Conservation (phyloP, 1,140 invertebrate species). For the Onthophagus taurus region DNA sequence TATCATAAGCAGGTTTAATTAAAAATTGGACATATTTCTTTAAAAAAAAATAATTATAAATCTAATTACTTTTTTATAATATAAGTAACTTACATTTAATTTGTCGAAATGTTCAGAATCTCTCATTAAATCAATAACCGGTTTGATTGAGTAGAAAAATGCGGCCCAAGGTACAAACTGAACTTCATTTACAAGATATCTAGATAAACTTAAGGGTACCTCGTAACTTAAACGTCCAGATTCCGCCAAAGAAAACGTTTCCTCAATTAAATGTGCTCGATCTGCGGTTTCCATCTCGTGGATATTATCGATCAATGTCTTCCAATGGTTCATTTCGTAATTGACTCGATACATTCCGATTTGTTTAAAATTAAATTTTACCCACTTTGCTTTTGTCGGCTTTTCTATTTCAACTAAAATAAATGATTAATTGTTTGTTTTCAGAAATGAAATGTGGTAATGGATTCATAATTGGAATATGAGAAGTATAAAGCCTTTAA, state of each 20-base stretch:
- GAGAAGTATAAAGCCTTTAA: no score
- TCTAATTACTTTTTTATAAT: constrained; percentile 4
- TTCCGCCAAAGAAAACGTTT: constrained; percentile 72
- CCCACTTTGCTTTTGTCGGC: constrained; percentile 49
- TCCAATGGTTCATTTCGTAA: constrained; percentile 63
- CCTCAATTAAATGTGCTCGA: constrained; percentile 74
- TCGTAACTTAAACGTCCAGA: constrained; percentile 54
- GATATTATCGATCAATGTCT: constrained; percentile 45
- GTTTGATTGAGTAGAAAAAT: constrained; percentile 43
- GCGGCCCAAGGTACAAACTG: constrained; percentile 67
- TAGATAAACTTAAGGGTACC: constrained; percentile 54
- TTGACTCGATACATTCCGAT: constrained; percentile 84
- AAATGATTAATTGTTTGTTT: no score
- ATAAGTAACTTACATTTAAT: constrained; percentile 44
- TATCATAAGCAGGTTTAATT: constrained; percentile 36
- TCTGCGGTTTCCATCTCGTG: constrained; percentile 61
- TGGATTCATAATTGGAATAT: no score
- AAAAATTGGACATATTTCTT: constrained; percentile 23
- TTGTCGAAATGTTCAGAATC: constrained; percentile 47
- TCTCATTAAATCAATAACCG: constrained; percentile 48
- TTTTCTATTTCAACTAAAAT: constrained; percentile 26
- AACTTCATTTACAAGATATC: constrained; percentile 55
- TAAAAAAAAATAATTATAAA: no score
- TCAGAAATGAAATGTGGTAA: no score
- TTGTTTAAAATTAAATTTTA: constrained; percentile 82